phyloP scores from a whole-genome alignment of 2,113 vertebrate species.

The Chlamydotis undulata region DNA sequence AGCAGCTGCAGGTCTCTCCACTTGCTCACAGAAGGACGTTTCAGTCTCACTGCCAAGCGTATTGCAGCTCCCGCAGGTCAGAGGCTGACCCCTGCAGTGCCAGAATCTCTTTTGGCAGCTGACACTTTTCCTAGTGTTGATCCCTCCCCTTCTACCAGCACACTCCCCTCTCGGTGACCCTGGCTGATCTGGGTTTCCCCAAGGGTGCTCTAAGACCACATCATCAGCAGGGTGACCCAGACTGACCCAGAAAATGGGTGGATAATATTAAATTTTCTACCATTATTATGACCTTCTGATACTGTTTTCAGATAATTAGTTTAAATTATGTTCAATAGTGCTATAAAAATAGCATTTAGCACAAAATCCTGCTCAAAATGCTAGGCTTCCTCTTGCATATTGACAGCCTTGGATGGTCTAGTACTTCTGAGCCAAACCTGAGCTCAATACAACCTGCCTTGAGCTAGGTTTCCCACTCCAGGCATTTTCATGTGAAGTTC shows the following conservation, averaged over 20 bases:
- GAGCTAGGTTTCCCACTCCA: neutral
- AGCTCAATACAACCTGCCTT: neutral
- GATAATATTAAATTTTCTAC: neutral
- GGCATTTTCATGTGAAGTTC: neutral
- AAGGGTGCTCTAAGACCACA: neutral
- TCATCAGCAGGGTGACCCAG: neutral
- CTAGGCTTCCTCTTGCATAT: neutral
- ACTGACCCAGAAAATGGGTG: neutral
- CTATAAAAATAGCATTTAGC: neutral
- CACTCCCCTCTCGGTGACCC: fast-evolving
- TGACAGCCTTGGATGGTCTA: neutral
- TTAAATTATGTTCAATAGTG: neutral
- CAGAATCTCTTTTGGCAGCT: neutral
- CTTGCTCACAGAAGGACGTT: neutral
- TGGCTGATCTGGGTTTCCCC: neutral
- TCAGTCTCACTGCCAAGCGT: neutral
- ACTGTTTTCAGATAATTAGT: neutral
- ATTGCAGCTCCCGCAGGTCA: neutral
- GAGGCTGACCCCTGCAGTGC: fast-evolving
- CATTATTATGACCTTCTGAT: neutral
- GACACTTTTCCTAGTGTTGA: neutral
- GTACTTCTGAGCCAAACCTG: neutral
- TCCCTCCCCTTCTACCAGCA: neutral
- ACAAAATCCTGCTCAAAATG: neutral
- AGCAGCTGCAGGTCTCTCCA: fast-evolving